Percentiles rank a stretch among this genome's conserved stretches.
Evolutionary conservation across 2,797 vertebrate species (phyloP).

Genomic region (Melanotaenia nigrans): DNA sequence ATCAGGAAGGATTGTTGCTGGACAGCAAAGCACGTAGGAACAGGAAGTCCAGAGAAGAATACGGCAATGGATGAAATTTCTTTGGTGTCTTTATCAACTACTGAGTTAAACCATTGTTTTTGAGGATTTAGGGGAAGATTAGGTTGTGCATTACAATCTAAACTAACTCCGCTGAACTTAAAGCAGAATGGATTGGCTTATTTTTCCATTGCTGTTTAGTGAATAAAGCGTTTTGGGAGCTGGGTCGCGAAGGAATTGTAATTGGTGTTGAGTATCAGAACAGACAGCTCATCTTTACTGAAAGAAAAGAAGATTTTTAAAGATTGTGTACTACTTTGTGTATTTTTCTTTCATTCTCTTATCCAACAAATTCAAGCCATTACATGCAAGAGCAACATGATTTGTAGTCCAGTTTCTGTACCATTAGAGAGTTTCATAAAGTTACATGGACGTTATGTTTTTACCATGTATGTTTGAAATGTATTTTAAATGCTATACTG

Average conservation of each 20-base stretch:
- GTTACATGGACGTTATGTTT: slow-evolving; percentile 47
- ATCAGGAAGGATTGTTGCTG: slow-evolving; percentile 86
- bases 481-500: slow-evolving; percentile 49
- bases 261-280: slow-evolving; percentile 6
- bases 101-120: slow-evolving; percentile 74
- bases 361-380: slow-evolving; percentile 16
- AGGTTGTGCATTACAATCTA: slow-evolving; percentile 34
- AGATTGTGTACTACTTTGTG: slow-evolving; percentile 6
- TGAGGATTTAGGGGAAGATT: slow-evolving; percentile 47
- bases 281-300: background rate
- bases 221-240: slow-evolving; percentile 24
- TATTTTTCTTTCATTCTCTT: background rate
- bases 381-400: background rate
- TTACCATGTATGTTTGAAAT: slow-evolving; percentile 53
- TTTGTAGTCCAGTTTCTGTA: slow-evolving; percentile 26
- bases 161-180: background rate
- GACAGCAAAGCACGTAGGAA: slow-evolving; percentile 85
- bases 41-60: slow-evolving; percentile 57
- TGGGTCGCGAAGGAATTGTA: slow-evolving; percentile 5
- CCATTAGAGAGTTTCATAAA: slow-evolving; percentile 37
- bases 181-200: slow-evolving; percentile 28
- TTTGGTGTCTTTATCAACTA: slow-evolving; percentile 78
- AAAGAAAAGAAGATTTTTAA: background rate
- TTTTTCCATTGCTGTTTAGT: slow-evolving; percentile 40
- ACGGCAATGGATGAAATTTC: slow-evolving; percentile 64